Base-by-base conservation (phyloP, 1,140 invertebrate genomes). In the Penaeus indicus region DNA sequence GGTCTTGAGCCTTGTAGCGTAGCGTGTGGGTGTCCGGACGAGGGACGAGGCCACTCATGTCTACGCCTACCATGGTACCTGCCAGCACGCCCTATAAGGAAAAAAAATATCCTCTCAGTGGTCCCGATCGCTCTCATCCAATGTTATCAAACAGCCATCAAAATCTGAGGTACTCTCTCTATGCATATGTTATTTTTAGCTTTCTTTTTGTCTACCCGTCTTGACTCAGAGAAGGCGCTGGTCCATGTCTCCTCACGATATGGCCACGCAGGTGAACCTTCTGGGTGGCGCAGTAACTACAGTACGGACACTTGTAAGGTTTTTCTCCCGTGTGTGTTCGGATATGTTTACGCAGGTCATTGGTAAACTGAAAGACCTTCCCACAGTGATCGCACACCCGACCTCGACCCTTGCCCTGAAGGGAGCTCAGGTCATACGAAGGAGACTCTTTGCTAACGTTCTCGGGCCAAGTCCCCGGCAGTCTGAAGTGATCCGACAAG, bases 81-180 rank as follows among this genome's bases (percentile, higher is more conserved):
- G 78, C 85, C 78, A 81, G 85, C 85, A 81, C 85, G 72, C 85
- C 85, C 85, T 87, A 87, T 80, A 87, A 87, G 85, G 62, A 87
- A 81, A 86, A 67, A 67, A 87, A 79, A 86, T 42, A 87, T 62
- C 85, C 85, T 87, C 85, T 87, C 62, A 84, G 72, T 84, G 67
- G 47, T 84, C 82, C 82, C 42, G 60, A 67, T 84, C 82, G 67
- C 38, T 84, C 72, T 63, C n/a, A 72, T 72, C 75, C n/a, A 27
- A 27, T 38, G 21, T 38, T 27, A 38, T 22, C n/a, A 78, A 18
- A 47, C 27, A 27, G 47, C 75, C n/a, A 78, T 27, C 75, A 78
- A 32, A 47, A n/a, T 78, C 16, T 78, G 32, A 78, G 21, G 25
- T 47, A 61, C 81, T 42, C 38, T 83, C 42, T 21, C 42, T 82